Base-by-base conservation (phyloP, 1,140 invertebrate species). In the Acromyrmex echinatior region DNA sequence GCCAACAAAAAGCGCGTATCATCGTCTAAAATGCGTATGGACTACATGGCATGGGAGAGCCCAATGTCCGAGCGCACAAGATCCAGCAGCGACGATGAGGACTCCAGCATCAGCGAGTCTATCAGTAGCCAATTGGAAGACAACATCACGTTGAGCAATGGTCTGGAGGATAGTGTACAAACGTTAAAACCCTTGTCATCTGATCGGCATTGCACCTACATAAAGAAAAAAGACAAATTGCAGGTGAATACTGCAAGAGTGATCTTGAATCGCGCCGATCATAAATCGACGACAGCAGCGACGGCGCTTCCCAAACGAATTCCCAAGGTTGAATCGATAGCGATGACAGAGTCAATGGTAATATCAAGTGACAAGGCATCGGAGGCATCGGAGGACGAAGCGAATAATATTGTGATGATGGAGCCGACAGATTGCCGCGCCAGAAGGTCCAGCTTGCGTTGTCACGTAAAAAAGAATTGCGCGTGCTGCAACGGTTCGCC, bases 391-490 rank as follows among this genome's bases (percentile, higher is more conserved):
- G 95, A 95, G 73, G 94, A 95, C 35, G 95, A 95, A 63, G 73
- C 86, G 0, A 77, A 87, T 71, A 91, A 84, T 80, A 93, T 91
- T 68, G 91, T 88, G 1, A 86, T 91, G 10, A 86, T 91, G 10
- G 93, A 94, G 14, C 88, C 93, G 0, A 31, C 93, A 18, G 94
- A 94, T 60, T 94, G 94, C 76, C 92, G 93, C n/a, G 94, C 95
- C 0, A 92, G 96, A 35, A 89, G 96, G 28, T 96, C 96, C 0
- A 96, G 96, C 60, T 87, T 96, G 4, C 92, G 96, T 0, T 96
- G 96, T 14, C 95, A 96, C 78, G 95, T 96, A 14, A 96, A 96
- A 68, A 96, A 96, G 78, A 95, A 95, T 3, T 96, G 96, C 86
- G 94, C 94, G 0, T 96, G 96, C 78, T 96, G 96, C 86, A 96